These are phyloP conservation scores for Patiria pectinifera DNA, from an alignment of 53 echinoderm and acorn worm species.

Conservation along the genomic window DNA sequence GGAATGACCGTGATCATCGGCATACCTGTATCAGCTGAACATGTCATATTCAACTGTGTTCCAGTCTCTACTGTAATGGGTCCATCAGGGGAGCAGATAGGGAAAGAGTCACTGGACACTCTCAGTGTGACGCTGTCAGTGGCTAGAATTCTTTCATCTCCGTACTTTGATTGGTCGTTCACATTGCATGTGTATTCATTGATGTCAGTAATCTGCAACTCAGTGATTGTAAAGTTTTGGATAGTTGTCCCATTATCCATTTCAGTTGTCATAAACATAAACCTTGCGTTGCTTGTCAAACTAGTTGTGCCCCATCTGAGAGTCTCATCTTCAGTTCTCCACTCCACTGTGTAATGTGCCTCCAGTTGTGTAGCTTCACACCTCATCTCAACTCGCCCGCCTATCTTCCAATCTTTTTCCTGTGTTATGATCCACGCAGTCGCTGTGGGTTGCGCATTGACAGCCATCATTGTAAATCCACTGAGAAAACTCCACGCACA, in stretches of 20 bases:
- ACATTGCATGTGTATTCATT: conserved; percentile 10
- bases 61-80: conserved; percentile 39
- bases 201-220: background rate
- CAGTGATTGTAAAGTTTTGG: conserved; percentile 19
- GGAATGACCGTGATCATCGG: background rate
- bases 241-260: background rate
- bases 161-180: background rate
- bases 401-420: conserved; percentile 32
- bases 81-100: conserved; percentile 38
- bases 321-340: background rate
- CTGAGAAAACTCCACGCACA: background rate
- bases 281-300: background rate
- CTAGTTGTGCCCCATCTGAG: conserved; percentile 12
- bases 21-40: conserved; percentile 14
- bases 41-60: conserved; percentile 19
- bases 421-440: conserved; percentile 25
- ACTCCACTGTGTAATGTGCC: conserved; percentile 24
- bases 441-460: background rate
- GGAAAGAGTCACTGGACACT: conserved; percentile 52
- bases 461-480: background rate
- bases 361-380: conserved; percentile 33
- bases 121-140: background rate
- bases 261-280: background rate
- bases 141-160: background rate
- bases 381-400: conserved; percentile 29